phyloP scores from a whole-genome alignment of 1,140 invertebrate species.

The Pectinophora gossypiella region DNA sequence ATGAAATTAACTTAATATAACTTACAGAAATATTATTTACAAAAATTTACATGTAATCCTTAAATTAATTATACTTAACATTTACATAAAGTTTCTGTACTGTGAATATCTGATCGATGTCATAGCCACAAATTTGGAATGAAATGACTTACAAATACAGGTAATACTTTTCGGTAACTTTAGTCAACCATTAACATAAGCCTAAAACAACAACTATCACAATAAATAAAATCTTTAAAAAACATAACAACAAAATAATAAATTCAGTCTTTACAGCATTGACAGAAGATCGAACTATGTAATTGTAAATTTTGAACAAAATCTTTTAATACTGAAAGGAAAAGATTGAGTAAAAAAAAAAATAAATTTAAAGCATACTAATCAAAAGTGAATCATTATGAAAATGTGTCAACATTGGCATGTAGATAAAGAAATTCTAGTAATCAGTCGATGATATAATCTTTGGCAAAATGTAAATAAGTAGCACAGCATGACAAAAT shows the following conservation, averaged over 20 bases:
- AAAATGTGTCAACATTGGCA: too few relatives aligned
- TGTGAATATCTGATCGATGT: constrained; percentile 38
- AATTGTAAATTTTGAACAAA: too few relatives aligned
- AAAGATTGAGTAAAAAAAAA: too few relatives aligned
- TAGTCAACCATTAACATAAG: constrained; percentile 52
- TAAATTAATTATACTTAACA: neutral
- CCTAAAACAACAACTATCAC: constrained; percentile 47
- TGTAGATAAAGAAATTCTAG: constrained; percentile 13
- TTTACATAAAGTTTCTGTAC: neutral
- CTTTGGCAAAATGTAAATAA: constrained; percentile 33
- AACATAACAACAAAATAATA: constrained; percentile 54
- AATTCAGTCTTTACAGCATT: constrained; percentile 58
- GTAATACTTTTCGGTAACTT: constrained; percentile 74
- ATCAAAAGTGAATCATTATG: too few relatives aligned
- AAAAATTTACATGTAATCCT: constrained; percentile 25
- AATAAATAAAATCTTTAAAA: constrained; percentile 66
- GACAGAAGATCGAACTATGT: constrained; percentile 33
- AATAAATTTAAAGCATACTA: too few relatives aligned
- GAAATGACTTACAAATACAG: constrained; percentile 40
- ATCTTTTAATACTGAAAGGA: too few relatives aligned
- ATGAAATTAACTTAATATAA: constrained; percentile 28
- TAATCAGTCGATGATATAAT: constrained; percentile 39
- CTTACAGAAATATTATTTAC: constrained; percentile 28
- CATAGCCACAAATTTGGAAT: constrained; percentile 54
- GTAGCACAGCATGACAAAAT: neutral